phyloP scores from a whole-genome alignment of 2,797 vertebrate genomes.

The Sebastes baramenuke region DNA sequence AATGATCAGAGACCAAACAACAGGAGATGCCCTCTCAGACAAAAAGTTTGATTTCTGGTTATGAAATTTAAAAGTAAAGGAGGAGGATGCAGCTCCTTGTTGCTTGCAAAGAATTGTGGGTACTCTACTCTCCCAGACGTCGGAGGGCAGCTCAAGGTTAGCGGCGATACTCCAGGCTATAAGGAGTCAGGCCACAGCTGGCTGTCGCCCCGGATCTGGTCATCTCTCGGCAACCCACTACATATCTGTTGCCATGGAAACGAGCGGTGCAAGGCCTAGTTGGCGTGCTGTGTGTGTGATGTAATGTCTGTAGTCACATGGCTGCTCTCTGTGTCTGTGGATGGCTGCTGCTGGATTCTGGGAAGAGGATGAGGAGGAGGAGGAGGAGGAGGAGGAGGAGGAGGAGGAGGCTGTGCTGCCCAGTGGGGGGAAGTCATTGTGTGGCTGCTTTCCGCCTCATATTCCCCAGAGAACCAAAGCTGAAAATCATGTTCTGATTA shows the following conservation, averaged over 20 bases:
- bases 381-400: neutral
- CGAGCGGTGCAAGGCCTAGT: constrained; percentile 32
- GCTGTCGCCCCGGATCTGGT: constrained; percentile 67
- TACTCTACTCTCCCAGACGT: neutral
- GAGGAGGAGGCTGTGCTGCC: neutral
- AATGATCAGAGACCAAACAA: neutral
- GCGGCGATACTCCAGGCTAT: constrained; percentile 10
- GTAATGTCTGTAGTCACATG: constrained; percentile 67
- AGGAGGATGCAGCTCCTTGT: neutral
- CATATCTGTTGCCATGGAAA: constrained; percentile 72
- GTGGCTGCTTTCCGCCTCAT: constrained; percentile 5
- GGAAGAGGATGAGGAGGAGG: constrained; percentile 1
- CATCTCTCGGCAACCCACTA: constrained; percentile 21
- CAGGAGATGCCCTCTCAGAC: neutral
- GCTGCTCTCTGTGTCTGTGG: constrained; percentile 8
- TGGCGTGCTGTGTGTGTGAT: constrained; percentile 61
- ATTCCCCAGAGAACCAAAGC: constrained; percentile 7
- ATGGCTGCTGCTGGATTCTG: constrained; percentile 23
- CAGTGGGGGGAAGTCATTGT: constrained; percentile 4
- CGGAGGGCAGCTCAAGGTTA: constrained; percentile 45
- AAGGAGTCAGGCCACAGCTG: constrained; percentile 50
- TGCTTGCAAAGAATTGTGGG: constrained; percentile 15
- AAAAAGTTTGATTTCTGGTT: neutral
- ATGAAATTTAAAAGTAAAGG: neutral
- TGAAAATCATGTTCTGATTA: constrained; percentile 17